Conservation (phyloP, 2,113 vertebrate species). For the Cheilinus undulatus region DNA sequence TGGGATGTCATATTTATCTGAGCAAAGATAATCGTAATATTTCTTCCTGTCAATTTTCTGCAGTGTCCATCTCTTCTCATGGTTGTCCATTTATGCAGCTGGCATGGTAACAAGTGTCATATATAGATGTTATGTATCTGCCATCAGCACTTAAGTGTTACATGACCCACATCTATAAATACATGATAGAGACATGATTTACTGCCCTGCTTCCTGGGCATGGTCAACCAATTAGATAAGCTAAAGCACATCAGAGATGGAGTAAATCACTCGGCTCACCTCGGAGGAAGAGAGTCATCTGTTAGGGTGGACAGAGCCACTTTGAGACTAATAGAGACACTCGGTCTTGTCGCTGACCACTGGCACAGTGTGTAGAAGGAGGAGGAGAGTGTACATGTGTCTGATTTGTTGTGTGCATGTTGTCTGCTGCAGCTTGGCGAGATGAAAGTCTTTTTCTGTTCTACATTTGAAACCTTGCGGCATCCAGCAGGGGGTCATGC, state of each 20-base stretch:
- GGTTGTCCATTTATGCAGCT: slow-evolving; percentile 35
- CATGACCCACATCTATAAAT: slow-evolving; percentile 68
- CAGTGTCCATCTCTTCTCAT: slow-evolving; percentile 1
- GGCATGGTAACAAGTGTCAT: slow-evolving; percentile 54
- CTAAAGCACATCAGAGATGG: slow-evolving; percentile 36
- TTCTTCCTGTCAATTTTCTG: slow-evolving; percentile 2
- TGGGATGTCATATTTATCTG: slow-evolving; percentile 7
- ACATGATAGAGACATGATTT: slow-evolving; percentile 56
- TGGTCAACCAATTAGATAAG: slow-evolving; percentile 55
- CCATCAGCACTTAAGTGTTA: slow-evolving; percentile 44
- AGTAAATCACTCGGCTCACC: slow-evolving; percentile 49
- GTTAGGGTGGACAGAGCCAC: slow-evolving; percentile 52
- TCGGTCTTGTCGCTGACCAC: slow-evolving; percentile 63
- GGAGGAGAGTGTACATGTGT: slow-evolving; percentile 6
- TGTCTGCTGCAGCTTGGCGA: neutral
- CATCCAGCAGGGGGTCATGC: slow-evolving; percentile 14
- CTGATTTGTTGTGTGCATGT: slow-evolving; percentile 7
- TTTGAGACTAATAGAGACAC: slow-evolving; percentile 64
- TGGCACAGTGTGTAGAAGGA: slow-evolving; percentile 10
- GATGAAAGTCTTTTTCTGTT: slow-evolving; percentile 30
- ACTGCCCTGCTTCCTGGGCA: slow-evolving; percentile 31
- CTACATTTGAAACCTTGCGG: slow-evolving; percentile 32
- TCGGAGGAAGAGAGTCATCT: slow-evolving; percentile 44
- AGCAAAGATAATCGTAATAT: neutral
- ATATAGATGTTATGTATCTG: slow-evolving; percentile 52